Base-by-base conservation (phyloP, 2,113 vertebrate genomes). In the Otus sunia region DNA sequence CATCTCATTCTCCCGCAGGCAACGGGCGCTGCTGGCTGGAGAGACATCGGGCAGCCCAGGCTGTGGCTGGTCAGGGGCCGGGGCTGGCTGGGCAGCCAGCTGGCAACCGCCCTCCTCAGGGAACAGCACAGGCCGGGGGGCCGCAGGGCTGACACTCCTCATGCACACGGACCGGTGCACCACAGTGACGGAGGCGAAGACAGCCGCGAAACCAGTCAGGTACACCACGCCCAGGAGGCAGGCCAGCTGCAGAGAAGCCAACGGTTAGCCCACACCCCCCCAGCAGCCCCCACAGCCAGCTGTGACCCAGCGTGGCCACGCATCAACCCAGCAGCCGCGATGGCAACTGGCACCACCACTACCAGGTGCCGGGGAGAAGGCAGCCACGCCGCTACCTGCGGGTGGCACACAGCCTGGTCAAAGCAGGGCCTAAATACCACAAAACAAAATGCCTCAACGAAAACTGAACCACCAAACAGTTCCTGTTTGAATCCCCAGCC, bases 171-270 rank as follows among this genome's bases (percentile, higher is more conserved):
- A 98, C 84, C 99, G 98, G 63, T 99, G 99, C 49, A 99, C 93
- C 30, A 99, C 94, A 0, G 99, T 94, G 9, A 99, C 97, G 0
- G 98, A 98, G 47, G 98, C 97, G 12, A 99, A 99, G 41, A 99
- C 95, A 16, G 99, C 97, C 0, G 99, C 98, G 6, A 99, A 98
- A 19, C 99, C 98, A 1, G 99, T 99, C 89, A 99, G 97, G 78
- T 99, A 99, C 30, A 99, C 97, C 88, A 99, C 95, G 0, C 99
- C 98, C 69, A 99, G 97, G 95, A 99, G 98, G 90, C 99, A 99
- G 73, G 99, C 98, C 41, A 99, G 97, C 99, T 99, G 96, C 18
- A n/a, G 53, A 52, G 76, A 77, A 67, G 26, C 5, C 11, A 7
- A 26, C 3, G 2, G 79, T 95, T 71, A 94, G 39, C 45, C 16